Base-by-base conservation (phyloP, 2,797 vertebrate species). In the Scolopax rusticola region DNA sequence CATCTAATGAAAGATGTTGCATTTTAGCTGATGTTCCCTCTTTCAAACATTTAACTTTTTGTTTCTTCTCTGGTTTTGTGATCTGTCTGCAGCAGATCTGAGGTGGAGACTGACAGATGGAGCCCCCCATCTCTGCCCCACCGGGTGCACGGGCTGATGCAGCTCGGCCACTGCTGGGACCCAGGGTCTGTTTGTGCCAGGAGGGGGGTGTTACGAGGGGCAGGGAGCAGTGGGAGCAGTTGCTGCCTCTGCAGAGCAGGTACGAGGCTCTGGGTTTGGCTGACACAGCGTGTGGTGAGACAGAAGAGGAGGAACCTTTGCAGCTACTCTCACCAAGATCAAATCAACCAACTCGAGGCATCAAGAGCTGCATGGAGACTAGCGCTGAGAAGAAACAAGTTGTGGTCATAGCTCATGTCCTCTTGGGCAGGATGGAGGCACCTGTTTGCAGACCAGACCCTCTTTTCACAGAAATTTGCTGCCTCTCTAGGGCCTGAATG, bases 381-480 rank as follows among this genome's bases (percentile, higher is more conserved):
- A 21, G 32, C 6, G 32, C 54, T n/a, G 53, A 54, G 53, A 36
- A 81, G 67, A 68, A 54, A 40, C 50, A 36, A 41, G 17, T 12
- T 32, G 5, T 2, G 5, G n/a, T 45, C 38, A 18, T 11, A 61
- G 61, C 12, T 8, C 15, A 51, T 6, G 13, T 2, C 0, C 19
- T 69, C 13, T 45, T 41, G n/a, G 48, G 75, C 38, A 56, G 64
- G 53, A 4, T 1, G 2, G 25, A 86, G 38, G 19, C 15, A 11
- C 21, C 10, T 18, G 4, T 13, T 12, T n/a, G 36, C 63, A 25
- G 57, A 33, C 25, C 13, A 43, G 23, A 45, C 15, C 28, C 33
- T 20, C 47, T 36, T 23, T 30, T 15, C 47, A 41, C 16, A 12
- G 48, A 23, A 18, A 15, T 59, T 74, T 81, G 36, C 63, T 93